Percentiles rank a stretch among this genome's conserved stretches.
Evolutionary conservation across 2,888 invertebrate species (phyloP).

Genomic region (Andrena fulva): DNA sequence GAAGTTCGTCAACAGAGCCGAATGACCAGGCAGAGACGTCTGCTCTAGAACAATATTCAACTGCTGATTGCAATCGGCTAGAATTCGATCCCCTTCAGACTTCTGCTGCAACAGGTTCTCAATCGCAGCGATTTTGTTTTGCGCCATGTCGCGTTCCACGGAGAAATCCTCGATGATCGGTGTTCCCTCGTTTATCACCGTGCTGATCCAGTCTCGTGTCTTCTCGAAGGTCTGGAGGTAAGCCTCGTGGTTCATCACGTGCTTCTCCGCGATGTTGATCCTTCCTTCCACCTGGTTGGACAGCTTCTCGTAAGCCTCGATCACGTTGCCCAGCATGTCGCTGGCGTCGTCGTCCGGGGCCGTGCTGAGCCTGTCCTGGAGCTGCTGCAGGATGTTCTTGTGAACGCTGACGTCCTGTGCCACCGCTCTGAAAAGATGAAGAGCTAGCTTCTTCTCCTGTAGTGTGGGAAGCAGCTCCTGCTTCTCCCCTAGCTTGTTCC

Average conservation of each 20-base stretch:
- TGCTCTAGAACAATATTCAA: slow-evolving; percentile 90
- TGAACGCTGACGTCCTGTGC: slow-evolving; percentile 95
- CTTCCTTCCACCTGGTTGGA: slow-evolving; percentile 89
- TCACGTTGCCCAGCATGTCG: slow-evolving; percentile 90
- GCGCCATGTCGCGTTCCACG: slow-evolving; percentile 92
- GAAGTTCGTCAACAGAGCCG: slow-evolving; percentile 89
- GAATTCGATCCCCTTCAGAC: slow-evolving; percentile 90
- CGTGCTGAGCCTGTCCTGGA: slow-evolving; percentile 92
- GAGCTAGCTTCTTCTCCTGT: slow-evolving; percentile 94
- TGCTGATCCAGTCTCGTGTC: slow-evolving; percentile 92
- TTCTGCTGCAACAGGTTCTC: slow-evolving; percentile 91
- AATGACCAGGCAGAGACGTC: slow-evolving; percentile 90
- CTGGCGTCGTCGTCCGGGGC: slow-evolving; percentile 93
- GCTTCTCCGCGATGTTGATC: slow-evolving; percentile 89
- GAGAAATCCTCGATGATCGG: slow-evolving; percentile 91
- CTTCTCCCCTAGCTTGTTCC: slow-evolving; percentile 90
- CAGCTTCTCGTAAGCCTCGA: slow-evolving; percentile 90
- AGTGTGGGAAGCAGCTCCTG: slow-evolving; percentile 91
- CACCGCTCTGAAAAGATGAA: slow-evolving; percentile 92
- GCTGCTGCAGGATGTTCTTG: slow-evolving; percentile 92
- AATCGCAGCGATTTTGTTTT: slow-evolving; percentile 90
- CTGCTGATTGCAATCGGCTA: slow-evolving; percentile 90
- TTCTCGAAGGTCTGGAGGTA: slow-evolving; percentile 93
- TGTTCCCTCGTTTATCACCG: slow-evolving; percentile 92
- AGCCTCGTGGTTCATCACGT: slow-evolving; percentile 93